Conservation (phyloP, 2,888 invertebrate species). For the Amphipyra tragopoginis region DNA sequence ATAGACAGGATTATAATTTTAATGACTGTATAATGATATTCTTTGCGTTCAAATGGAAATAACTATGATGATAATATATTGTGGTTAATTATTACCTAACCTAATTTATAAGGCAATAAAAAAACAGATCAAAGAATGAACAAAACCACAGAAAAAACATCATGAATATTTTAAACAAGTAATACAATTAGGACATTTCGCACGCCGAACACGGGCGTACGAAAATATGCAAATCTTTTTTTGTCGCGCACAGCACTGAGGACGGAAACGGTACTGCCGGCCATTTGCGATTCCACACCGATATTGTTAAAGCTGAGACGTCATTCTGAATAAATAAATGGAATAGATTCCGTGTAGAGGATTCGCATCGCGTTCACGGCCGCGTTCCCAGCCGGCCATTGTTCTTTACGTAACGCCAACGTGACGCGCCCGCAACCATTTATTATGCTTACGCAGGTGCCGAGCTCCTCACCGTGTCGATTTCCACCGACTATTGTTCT, state of each 20-base stretch:
- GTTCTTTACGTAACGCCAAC: constrained; percentile 85
- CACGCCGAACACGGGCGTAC: constrained; percentile 64
- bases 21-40: too few species aligned
- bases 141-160: constrained; percentile 8
- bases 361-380: constrained; percentile 82
- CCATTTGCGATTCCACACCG: constrained; percentile 80
- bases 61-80: too few species aligned
- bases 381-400: constrained; percentile 85
- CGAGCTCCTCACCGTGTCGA: constrained; percentile 76
- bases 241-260: constrained; percentile 68
- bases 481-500: constrained; percentile 81
- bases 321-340: constrained; percentile 80
- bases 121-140: background rate
- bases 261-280: constrained; percentile 82
- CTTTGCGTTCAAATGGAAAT: too few species aligned
- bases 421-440: constrained; percentile 69
- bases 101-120: background rate
- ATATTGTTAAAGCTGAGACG: constrained; percentile 79
- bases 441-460: constrained; percentile 79
- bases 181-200: constrained; percentile 60
- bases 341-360: constrained; percentile 63
- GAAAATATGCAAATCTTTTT: constrained; percentile 81
- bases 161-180: constrained; percentile 30
- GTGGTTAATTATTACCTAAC: background rate
- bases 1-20: too few species aligned